These are phyloP conservation scores for Papilio dardanus DNA, from an alignment of 1,140 invertebrate genomes.

Conservation along the genomic window DNA sequence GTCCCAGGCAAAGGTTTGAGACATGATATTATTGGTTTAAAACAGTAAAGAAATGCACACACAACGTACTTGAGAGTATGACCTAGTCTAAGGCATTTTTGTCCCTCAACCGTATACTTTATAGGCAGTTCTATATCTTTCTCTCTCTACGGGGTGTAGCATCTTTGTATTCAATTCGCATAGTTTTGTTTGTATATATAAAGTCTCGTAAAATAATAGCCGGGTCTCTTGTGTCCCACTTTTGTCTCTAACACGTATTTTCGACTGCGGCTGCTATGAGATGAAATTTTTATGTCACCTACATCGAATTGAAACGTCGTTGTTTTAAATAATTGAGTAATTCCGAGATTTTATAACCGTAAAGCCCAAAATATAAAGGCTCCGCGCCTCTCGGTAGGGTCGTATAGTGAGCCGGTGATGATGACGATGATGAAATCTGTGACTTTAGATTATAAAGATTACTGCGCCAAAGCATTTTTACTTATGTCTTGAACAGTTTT, in stretches of 20 bases:
- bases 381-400: too few species aligned
- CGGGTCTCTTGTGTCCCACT: not conserved
- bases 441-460: not conserved
- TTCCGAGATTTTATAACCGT: not conserved
- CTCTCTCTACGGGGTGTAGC: too few species aligned
- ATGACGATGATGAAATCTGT: too few species aligned
- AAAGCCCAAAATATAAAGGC: too few species aligned
- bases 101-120: too few species aligned
- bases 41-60: too few species aligned
- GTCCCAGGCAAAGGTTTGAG: too few species aligned
- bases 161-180: constrained; percentile 18
- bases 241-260: constrained; percentile 16
- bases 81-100: too few species aligned
- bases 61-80: too few species aligned
- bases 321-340: not conserved
- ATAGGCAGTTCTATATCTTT: too few species aligned
- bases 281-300: constrained; percentile 8
- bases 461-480: not conserved
- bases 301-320: not conserved
- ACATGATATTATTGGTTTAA: too few species aligned
- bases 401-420: not conserved
- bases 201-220: constrained; percentile 18
- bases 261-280: not conserved
- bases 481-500: not conserved
- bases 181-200: constrained; percentile 13